phyloP scores from a whole-genome alignment of 2,797 vertebrate genomes.

The Scolopax rusticola region DNA sequence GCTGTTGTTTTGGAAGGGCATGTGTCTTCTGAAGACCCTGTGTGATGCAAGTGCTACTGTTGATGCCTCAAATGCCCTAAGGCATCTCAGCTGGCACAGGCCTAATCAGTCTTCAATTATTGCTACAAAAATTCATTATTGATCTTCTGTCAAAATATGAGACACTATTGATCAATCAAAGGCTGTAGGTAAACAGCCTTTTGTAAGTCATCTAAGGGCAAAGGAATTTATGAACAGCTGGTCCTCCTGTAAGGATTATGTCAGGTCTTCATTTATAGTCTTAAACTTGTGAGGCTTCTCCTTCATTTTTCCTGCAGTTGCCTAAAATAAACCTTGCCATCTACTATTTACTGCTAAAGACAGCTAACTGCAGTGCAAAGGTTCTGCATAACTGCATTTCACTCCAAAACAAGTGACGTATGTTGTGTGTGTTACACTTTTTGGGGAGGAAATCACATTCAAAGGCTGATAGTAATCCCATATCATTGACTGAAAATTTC shows the following conservation, averaged over 20 bases:
- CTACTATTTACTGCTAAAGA: neutral
- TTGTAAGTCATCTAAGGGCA: neutral
- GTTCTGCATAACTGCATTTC: neutral
- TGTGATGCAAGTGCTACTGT: neutral
- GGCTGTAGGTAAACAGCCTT: neutral
- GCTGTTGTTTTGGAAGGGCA: neutral
- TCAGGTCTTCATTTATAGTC: neutral
- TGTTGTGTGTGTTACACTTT: neutral
- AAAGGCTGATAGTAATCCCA: neutral
- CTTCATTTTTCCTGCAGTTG: neutral
- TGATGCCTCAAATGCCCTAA: neutral
- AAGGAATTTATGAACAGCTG: constrained; percentile 28
- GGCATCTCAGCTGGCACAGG: neutral
- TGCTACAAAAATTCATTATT: neutral
- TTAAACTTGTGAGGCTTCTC: neutral
- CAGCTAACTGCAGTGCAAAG: neutral
- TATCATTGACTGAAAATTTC: neutral
- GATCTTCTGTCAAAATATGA: constrained; percentile 5
- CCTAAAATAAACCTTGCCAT: neutral
- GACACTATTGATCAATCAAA: neutral
- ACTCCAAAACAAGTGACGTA: neutral
- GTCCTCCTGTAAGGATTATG: neutral
- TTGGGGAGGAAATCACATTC: neutral
- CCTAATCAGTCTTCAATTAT: neutral
- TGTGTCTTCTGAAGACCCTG: neutral